phyloP scores from a whole-genome alignment of 2,888 invertebrate species.

The Neoitamus cyanurus region DNA sequence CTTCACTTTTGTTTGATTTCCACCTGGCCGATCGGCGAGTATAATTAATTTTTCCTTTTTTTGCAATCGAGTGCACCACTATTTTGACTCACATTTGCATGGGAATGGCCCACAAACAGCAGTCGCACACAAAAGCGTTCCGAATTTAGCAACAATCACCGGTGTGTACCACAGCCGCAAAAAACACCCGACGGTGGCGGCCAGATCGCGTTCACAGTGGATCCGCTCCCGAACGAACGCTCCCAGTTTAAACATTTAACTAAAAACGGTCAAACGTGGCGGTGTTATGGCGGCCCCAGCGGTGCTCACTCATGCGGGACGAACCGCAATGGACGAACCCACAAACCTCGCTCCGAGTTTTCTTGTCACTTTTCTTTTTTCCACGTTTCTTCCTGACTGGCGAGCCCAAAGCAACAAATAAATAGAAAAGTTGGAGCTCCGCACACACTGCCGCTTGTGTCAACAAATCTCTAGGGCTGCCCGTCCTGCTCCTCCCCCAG shows the following conservation, averaged over 20 bases:
- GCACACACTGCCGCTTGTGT: neutral
- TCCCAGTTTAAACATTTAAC: slow-evolving; percentile 42
- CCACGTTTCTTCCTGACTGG: slow-evolving; percentile 45
- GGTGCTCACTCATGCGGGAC: slow-evolving; percentile 64
- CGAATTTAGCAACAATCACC: neutral
- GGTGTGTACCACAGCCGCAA: neutral
- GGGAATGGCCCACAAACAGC: neutral
- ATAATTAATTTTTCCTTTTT: neutral
- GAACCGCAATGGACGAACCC: slow-evolving; percentile 61
- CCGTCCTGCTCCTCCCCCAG: neutral
- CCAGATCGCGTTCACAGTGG: neutral
- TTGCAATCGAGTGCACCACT: neutral
- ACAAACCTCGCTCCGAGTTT: slow-evolving; percentile 53
- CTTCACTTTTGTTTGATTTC: neutral
- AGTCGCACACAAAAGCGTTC: neutral
- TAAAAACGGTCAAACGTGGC: slow-evolving; percentile 51
- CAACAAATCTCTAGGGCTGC: slow-evolving; percentile 15
- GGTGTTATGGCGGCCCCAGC: slow-evolving; percentile 54
- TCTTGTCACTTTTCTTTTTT: slow-evolving; percentile 51
- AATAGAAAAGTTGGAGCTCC: slow-evolving; percentile 15
- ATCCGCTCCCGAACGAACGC: slow-evolving; percentile 38
- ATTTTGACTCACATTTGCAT: neutral
- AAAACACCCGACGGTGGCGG: slow-evolving; percentile 22
- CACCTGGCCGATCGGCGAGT: neutral
- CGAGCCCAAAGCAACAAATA: slow-evolving; percentile 21